A percentile compares a stretch with the other conserved stretches of the same genome.
Conservation (phyloP, 2,797 vertebrate species). For the Protonibea diacanthus region DNA sequence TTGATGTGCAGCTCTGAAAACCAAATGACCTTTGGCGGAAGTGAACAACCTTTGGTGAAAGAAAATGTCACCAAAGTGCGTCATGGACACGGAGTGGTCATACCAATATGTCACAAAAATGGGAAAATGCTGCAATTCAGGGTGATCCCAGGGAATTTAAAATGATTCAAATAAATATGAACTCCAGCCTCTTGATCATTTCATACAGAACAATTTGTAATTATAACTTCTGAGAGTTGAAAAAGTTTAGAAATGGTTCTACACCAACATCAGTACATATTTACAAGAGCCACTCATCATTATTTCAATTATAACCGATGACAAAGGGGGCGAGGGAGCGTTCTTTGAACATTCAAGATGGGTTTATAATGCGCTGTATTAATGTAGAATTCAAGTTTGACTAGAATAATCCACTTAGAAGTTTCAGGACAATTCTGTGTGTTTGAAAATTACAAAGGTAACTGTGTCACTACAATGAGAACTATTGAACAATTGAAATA, state of each 20-base stretch:
- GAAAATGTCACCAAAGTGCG: neutral
- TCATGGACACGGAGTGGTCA: neutral
- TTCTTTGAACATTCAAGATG: no score
- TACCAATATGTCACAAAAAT: neutral
- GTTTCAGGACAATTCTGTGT: no score
- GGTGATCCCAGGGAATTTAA: neutral
- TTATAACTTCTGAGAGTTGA: neutral
- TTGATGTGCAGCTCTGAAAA: neutral
- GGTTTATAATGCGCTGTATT: no score
- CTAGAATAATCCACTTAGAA: no score
- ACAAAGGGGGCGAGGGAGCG: no score
- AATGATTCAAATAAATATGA: neutral
- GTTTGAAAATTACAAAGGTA: no score
- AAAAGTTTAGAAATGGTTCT: neutral
- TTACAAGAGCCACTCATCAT: no score
- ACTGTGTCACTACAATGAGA: no score
- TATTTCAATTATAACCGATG: no score
- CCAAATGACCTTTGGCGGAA: neutral
- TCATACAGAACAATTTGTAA: neutral
- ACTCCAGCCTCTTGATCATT: neutral
- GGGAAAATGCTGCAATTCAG: neutral
- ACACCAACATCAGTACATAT: no score
- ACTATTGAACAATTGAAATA: no score
- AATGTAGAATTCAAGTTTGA: no score
- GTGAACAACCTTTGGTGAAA: neutral